phyloP scores from a whole-genome alignment of 2,113 vertebrate species.

The Oncorhynchus keta region DNA sequence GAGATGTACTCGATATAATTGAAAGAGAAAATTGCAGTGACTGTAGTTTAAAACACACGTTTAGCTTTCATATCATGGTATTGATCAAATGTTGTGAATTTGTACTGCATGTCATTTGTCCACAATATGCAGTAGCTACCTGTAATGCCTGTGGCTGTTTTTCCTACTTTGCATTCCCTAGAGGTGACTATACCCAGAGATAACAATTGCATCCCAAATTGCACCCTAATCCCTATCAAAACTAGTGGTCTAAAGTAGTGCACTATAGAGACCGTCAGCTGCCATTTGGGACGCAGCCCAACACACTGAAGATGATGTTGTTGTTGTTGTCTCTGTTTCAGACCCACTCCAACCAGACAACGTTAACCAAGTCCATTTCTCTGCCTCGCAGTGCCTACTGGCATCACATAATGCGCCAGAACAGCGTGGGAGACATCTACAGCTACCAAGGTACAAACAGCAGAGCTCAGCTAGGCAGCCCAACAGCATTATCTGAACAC shows the following conservation, averaged over 20 bases:
- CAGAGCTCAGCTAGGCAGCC: neutral
- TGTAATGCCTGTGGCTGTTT: no score
- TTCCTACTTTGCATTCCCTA: no score
- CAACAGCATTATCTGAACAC: neutral
- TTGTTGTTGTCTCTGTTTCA: conserved; percentile 66
- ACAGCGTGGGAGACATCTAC: conserved; percentile 96
- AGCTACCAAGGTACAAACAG: conserved; percentile 89
- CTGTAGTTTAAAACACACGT: neutral
- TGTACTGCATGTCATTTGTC: no score
- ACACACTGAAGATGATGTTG: neutral
- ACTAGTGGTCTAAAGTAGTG: no score
- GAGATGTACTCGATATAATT: neutral
- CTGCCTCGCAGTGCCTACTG: conserved; percentile 96
- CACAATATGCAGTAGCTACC: no score
- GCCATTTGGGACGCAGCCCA: no score
- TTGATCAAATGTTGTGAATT: no score
- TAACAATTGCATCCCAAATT: no score
- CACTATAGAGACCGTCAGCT: conserved; percentile 1
- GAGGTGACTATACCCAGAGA: no score
- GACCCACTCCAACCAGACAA: conserved; percentile 88
- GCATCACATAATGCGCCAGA: conserved; percentile 98
- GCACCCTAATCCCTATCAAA: no score
- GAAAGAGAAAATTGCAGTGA: neutral
- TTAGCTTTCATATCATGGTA: neutral
- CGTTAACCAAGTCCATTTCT: conserved; percentile 91